Percentiles rank a stretch among this genome's conserved stretches.
phyloP scores from a whole-genome alignment of 2,888 invertebrate genomes.

The Melinaea marsaeus region DNA sequence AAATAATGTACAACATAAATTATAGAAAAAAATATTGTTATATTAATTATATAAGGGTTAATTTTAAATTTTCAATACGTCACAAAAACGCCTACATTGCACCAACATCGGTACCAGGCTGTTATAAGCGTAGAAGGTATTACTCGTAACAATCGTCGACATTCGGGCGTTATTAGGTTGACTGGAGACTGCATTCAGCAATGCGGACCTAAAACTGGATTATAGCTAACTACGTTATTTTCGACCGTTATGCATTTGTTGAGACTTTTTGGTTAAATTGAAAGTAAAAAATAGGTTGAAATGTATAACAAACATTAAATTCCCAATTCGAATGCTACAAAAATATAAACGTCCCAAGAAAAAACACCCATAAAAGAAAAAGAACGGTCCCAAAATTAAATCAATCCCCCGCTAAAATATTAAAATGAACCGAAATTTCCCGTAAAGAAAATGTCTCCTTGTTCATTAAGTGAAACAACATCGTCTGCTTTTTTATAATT shows the following conservation, averaged over 20 bases:
- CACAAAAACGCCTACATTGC: constrained; percentile 18
- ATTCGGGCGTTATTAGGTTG: constrained; percentile 13
- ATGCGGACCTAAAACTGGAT: constrained; percentile 13
- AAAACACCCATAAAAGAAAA: background rate
- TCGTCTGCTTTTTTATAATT: constrained; percentile 4
- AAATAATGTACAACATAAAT: too few species aligned
- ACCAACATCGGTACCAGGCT: constrained; percentile 21
- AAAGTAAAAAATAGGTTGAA: too few species aligned
- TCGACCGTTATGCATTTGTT: background rate
- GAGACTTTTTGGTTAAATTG: too few species aligned
- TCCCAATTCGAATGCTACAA: background rate
- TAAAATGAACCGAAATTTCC: constrained; percentile 9
- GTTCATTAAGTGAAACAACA: constrained; percentile 22
- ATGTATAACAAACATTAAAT: background rate
- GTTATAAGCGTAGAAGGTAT: constrained; percentile 18
- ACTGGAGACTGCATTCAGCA: constrained; percentile 11
- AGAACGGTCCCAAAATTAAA: background rate
- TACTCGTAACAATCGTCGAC: constrained; percentile 18
- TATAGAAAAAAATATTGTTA: too few species aligned
- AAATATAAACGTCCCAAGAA: background rate
- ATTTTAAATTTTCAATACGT: too few species aligned
- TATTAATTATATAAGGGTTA: too few species aligned
- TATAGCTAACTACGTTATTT: background rate
- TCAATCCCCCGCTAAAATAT: constrained; percentile 5
- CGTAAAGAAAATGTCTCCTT: constrained; percentile 13